Conservation (phyloP, 1,140 invertebrate species). For the Pseudoatta argentina region DNA sequence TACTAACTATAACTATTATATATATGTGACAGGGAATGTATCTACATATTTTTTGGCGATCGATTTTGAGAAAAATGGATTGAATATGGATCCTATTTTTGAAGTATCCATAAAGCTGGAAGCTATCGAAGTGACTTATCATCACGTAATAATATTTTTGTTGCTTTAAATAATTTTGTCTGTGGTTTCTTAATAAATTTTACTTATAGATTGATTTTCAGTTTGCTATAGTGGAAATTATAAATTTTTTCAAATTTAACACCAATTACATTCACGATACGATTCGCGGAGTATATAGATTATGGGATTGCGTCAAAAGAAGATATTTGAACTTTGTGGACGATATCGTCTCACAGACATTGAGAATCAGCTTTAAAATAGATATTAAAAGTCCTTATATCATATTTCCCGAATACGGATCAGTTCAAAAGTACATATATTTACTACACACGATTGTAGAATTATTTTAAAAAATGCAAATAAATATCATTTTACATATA, state of each 20-base stretch:
- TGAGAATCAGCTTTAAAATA: constrained; percentile 91
- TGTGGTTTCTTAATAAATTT: constrained; percentile 45
- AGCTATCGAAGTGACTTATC: constrained; percentile 92
- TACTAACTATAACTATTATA: constrained; percentile 45
- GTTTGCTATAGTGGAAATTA: constrained; percentile 92
- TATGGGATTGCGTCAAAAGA: constrained; percentile 74
- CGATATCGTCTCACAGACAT: constrained; percentile 86
- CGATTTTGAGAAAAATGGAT: constrained; percentile 92
- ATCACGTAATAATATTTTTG: constrained; percentile 88
- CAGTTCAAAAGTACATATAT: constrained; percentile 90
- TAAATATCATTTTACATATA: background rate
- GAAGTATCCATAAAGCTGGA: constrained; percentile 90
- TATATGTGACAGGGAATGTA: constrained; percentile 86
- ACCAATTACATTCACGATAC: constrained; percentile 79
- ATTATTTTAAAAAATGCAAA: constrained; percentile 4
- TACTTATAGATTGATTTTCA: constrained; percentile 83
- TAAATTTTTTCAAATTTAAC: constrained; percentile 90
- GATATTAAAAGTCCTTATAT: constrained; percentile 93
- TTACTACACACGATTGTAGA: constrained; percentile 3
- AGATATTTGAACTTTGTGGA: constrained; percentile 77
- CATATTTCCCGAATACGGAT: constrained; percentile 92
- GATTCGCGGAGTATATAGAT: constrained; percentile 76
- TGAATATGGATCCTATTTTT: constrained; percentile 90
- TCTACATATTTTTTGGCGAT: constrained; percentile 91
- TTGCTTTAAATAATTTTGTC: background rate